Conservation (phyloP, 2,797 vertebrate species). For the Sebastiscus tertius region DNA sequence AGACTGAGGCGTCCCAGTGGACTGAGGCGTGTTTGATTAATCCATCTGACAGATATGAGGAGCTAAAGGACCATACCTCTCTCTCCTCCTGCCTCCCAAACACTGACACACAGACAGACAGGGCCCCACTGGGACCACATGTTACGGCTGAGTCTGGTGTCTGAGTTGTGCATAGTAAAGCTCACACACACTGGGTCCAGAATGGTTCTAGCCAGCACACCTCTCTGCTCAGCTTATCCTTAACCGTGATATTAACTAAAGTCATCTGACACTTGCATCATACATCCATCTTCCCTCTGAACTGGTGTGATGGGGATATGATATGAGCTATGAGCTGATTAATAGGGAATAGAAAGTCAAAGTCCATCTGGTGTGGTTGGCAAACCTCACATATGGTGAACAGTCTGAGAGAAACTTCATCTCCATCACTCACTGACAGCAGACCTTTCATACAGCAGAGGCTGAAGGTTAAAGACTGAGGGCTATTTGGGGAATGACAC, state of each 20-base stretch:
- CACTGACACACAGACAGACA: conserved; percentile 37
- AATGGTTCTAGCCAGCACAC: not conserved
- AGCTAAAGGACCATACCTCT: conserved; percentile 34
- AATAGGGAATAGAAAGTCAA: not conserved
- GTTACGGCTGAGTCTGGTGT: conserved; percentile 36
- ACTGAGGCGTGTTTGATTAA: conserved; percentile 58
- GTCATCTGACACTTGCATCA: conserved; percentile 8
- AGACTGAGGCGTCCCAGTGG: conserved; percentile 48
- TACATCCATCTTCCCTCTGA: not conserved
- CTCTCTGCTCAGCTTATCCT: conserved; percentile 1
- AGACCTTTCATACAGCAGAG: conserved; percentile 8
- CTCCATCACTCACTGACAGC: conserved; percentile 25
- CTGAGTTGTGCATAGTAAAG: conserved; percentile 22
- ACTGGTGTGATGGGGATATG: not conserved
- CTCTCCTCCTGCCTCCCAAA: conserved; percentile 29
- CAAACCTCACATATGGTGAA: conserved; percentile 2
- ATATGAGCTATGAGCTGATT: conserved; percentile 11
- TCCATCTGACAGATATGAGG: conserved; percentile 69
- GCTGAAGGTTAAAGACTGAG: not conserved
- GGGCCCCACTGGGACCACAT: conserved; percentile 41
- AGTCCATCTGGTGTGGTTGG: conserved; percentile 10
- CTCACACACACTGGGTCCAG: not conserved
- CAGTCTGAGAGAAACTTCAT: not conserved
- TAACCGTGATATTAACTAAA: conserved; percentile 7
- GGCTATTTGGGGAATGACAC: conserved; percentile 20